phyloP scores from a whole-genome alignment of 2,113 vertebrate genomes.

The Enhydra lutris region DNA sequence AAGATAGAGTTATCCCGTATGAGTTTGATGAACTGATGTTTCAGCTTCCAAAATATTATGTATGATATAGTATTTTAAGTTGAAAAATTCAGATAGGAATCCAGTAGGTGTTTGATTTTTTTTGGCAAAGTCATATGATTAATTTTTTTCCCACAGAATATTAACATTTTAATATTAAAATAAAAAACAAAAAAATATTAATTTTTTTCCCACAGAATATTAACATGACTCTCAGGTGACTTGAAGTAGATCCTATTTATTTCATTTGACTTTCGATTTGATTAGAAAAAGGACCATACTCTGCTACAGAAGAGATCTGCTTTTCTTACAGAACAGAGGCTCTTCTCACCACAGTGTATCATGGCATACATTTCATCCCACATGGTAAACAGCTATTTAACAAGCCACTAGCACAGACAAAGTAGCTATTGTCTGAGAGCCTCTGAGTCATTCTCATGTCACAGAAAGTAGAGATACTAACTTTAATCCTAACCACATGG shows the following conservation, averaged over 20 bases:
- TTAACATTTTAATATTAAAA: not conserved
- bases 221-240: not conserved
- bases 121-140: not conserved
- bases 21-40: not conserved
- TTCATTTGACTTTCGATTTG: not conserved
- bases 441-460: conserved; percentile 55
- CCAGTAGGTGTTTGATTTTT: not conserved
- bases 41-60: not conserved
- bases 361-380: not conserved
- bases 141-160: not conserved
- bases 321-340: not conserved
- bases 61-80: not conserved
- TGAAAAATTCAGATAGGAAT: not conserved
- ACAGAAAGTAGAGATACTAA: conserved; percentile 67
- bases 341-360: not conserved
- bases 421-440: conserved; percentile 59
- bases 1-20: not conserved
- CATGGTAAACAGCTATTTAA: conserved; percentile 42
- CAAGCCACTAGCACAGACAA: conserved; percentile 60
- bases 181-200: no score
- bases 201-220: not conserved
- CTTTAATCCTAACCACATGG: conserved; percentile 68
- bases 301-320: not conserved
- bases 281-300: not conserved
- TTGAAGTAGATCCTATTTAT: not conserved